phyloP scores from a whole-genome alignment of 2,888 invertebrate species.

The Trilocha varians region DNA sequence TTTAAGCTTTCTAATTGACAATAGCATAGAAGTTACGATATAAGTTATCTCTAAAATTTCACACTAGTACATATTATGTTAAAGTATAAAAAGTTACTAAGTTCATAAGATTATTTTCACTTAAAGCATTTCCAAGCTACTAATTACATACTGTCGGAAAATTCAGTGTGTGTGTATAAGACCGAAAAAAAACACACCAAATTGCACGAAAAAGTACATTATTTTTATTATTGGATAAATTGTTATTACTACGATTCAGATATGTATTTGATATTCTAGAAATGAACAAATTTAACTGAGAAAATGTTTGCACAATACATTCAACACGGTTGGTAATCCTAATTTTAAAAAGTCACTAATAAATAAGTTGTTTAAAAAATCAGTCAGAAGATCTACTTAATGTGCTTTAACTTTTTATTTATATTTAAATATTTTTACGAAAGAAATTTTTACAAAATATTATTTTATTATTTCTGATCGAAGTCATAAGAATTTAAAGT shows the following conservation, averaged over 20 bases:
- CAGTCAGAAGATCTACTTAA: not conserved
- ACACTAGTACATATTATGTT: conserved; percentile 51
- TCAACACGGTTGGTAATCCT: not conserved
- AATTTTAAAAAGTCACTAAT: not conserved
- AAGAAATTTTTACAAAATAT: conserved; percentile 65
- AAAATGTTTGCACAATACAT: not conserved
- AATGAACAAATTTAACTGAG: not conserved
- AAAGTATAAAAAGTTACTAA: conserved; percentile 57
- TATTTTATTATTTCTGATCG: conserved; percentile 56
- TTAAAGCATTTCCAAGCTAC: conserved; percentile 68
- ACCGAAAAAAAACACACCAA: too few relatives aligned
- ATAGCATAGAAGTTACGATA: conserved; percentile 30
- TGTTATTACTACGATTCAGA: too few relatives aligned
- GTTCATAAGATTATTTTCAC: conserved; percentile 68
- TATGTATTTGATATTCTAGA: not conserved
- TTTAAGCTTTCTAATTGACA: conserved; percentile 62
- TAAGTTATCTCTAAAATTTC: conserved; percentile 42
- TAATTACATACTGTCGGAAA: conserved; percentile 23
- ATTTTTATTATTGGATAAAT: too few relatives aligned
- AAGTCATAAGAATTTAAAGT: conserved; percentile 70
- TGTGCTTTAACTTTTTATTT: conserved; percentile 15
- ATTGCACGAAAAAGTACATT: too few relatives aligned
- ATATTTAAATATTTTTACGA: conserved; percentile 46
- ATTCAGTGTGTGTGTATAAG: not conserved
- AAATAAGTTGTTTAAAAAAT: not conserved